Evolutionary conservation across 2,888 invertebrate species (phyloP).

Genomic region (Heliconius cydno): DNA sequence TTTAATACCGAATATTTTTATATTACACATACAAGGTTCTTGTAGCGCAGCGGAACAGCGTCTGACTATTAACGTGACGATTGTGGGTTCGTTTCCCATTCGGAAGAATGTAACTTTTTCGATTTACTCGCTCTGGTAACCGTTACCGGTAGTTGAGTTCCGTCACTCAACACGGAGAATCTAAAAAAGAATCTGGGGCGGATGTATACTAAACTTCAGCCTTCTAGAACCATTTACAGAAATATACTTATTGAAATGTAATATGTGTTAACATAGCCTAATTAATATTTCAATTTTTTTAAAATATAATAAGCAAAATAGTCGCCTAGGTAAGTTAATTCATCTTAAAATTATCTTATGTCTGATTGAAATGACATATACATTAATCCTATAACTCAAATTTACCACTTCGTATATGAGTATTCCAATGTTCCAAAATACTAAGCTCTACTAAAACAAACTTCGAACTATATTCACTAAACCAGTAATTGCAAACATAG

Average conservation of each 20-base stretch:
- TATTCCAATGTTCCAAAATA: neutral
- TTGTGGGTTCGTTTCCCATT: neutral
- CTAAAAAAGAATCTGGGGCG: neutral
- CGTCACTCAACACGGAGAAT: neutral
- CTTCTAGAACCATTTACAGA: too few species aligned
- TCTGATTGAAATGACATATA: neutral
- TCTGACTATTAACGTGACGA: neutral
- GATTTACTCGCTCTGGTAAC: neutral
- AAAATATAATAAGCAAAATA: too few species aligned
- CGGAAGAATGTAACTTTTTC: neutral
- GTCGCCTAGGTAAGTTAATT: neutral
- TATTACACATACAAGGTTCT: neutral
- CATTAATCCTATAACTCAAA: neutral
- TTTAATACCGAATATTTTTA: neutral
- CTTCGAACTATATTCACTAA: constrained; percentile 12
- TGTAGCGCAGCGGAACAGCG: neutral
- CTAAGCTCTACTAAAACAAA: neutral
- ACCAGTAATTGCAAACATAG: constrained; percentile 8
- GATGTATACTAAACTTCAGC: too few species aligned
- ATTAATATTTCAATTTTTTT: too few species aligned
- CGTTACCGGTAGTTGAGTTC: too few species aligned
- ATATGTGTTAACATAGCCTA: too few species aligned
- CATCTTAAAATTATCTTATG: neutral
- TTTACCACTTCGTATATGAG: neutral
- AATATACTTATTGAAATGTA: too few species aligned